Conservation (phyloP, 1,140 invertebrate species). For the Papilio glaucus region DNA sequence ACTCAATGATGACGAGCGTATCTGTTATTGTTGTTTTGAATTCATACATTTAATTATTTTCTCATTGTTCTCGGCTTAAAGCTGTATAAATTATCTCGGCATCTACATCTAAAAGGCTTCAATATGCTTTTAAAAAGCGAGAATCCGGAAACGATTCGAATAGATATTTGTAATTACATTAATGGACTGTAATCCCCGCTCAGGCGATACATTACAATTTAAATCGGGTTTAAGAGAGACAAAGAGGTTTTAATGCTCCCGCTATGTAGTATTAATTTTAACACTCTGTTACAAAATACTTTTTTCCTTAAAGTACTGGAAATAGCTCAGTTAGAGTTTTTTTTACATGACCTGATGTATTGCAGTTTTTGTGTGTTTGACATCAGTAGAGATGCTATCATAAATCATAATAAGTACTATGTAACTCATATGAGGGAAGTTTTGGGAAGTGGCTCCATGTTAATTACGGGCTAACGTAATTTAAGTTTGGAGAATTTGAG, state of each 20-base stretch:
- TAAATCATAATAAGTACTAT: background rate
- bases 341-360: too few relatives aligned
- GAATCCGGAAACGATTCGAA: background rate
- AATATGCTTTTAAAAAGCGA: background rate
- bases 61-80: background rate
- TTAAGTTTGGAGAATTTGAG: constrained; percentile 18
- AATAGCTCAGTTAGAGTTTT: too few relatives aligned
- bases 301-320: too few relatives aligned
- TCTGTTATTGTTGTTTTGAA: background rate
- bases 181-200: background rate
- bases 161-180: background rate
- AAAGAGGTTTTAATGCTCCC: background rate
- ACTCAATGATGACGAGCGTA: too few relatives aligned
- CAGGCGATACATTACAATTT: background rate
- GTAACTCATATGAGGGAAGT: background rate
- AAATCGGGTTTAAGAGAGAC: background rate
- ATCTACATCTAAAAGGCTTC: background rate
- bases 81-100: background rate
- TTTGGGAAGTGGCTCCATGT: background rate
- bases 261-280: background rate
- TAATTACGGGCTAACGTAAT: constrained; percentile 12
- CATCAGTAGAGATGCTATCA: background rate
- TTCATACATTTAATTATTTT: background rate
- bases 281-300: background rate
- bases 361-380: background rate